Conservation (phyloP, 2,888 invertebrate species). For the Heteromurus nitidus region DNA sequence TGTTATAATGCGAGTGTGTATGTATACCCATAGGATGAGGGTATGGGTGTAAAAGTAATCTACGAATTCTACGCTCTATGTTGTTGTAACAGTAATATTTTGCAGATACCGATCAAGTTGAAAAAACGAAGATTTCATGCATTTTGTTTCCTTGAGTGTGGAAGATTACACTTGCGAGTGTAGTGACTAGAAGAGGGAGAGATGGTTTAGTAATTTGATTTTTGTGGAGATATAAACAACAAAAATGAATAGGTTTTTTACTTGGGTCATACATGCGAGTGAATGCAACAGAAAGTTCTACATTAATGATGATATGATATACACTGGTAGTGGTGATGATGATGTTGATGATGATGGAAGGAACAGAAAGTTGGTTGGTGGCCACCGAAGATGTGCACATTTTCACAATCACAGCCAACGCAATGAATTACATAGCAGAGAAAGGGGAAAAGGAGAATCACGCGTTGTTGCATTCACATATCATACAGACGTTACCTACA, state of each 20-base stretch:
- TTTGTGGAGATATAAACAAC: conserved; percentile 39
- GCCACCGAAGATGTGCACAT: conserved; percentile 56
- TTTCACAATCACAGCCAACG: conserved; percentile 51
- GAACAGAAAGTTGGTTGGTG: conserved; percentile 44
- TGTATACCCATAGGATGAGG: too few species aligned
- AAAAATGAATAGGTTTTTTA: conserved; percentile 40
- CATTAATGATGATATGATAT: conserved; percentile 16
- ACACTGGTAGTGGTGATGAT: conserved; percentile 11
- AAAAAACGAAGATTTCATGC: conserved; percentile 13
- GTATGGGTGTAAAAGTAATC: too few species aligned
- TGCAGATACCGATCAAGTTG: conserved; percentile 11
- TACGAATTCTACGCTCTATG: background rate
- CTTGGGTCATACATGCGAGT: conserved; percentile 56
- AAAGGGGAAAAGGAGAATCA: conserved; percentile 21
- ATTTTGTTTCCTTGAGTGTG: conserved; percentile 17
- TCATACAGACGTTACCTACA: conserved; percentile 30
- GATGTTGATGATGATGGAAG: conserved; percentile 20
- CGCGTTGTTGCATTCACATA: conserved; percentile 2
- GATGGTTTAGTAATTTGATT: conserved; percentile 56
- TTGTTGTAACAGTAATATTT: background rate
- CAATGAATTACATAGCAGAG: conserved; percentile 45
- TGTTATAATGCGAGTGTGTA: too few species aligned
- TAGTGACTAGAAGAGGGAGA: conserved; percentile 36
- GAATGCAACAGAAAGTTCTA: conserved; percentile 50
- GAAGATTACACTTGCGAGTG: background rate